These are phyloP conservation scores for Villa cingulata DNA, from an alignment of 2,888 invertebrate genomes.

Conservation along the genomic window DNA sequence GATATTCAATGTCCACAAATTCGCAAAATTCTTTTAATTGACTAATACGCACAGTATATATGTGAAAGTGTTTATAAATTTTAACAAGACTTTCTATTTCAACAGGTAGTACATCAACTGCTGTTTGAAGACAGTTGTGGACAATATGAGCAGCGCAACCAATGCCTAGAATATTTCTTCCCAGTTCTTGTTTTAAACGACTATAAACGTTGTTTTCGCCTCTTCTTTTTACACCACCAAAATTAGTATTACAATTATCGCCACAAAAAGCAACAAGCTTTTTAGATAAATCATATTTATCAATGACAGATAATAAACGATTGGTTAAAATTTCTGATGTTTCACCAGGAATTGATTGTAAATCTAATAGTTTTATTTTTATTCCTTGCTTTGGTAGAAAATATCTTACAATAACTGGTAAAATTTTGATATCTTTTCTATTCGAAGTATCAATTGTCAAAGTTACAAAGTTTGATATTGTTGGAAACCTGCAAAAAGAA, in stretches of 20 bases:
- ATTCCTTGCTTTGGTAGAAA: slow-evolving; percentile 12
- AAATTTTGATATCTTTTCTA: slow-evolving; percentile 12
- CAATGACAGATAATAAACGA: background rate
- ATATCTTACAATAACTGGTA: slow-evolving; percentile 13
- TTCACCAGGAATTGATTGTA: slow-evolving; percentile 11
- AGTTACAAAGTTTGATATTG: slow-evolving; percentile 8
- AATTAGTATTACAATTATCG: background rate
- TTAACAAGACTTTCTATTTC: background rate
- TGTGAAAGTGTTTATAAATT: background rate
- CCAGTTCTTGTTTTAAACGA: background rate
- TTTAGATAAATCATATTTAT: background rate
- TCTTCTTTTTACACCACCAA: background rate
- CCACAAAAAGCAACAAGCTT: background rate
- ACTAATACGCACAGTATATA: background rate
- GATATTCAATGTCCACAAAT: background rate
- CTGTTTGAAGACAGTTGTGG: background rate
- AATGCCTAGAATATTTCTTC: background rate
- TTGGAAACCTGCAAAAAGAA: too few relatives aligned
- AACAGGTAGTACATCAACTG: background rate
- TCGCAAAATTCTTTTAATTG: background rate
- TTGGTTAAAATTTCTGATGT: slow-evolving; percentile 12
- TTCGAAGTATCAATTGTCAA: slow-evolving; percentile 13
- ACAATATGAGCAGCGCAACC: slow-evolving; percentile 1
- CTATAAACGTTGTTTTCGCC: background rate
- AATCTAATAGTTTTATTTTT: slow-evolving; percentile 10